A percentile compares a stretch with the other conserved stretches of the same genome.
These are phyloP conservation scores for Pyrrhosoma nymphula DNA, from an alignment of 2,888 invertebrate genomes.

Conservation along the genomic window DNA sequence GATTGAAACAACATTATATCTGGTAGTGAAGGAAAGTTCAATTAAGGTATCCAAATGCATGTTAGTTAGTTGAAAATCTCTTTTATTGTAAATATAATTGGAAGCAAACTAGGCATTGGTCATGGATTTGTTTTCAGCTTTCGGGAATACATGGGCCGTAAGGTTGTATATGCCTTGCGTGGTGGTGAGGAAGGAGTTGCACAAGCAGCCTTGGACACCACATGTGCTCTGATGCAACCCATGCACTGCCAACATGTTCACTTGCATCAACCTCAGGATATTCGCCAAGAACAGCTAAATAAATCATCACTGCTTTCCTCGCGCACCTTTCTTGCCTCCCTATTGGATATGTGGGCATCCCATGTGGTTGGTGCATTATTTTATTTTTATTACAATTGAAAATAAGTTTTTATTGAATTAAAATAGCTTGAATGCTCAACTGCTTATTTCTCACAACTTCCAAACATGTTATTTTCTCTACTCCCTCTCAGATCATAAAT, in stretches of 20 bases:
- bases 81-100: neutral
- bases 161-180: conserved; percentile 94
- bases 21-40: neutral
- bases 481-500: no score
- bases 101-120: neutral
- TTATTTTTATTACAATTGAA: neutral
- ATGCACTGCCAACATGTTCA: conserved; percentile 83
- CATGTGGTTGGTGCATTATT: conserved; percentile 88
- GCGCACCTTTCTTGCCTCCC: conserved; percentile 92
- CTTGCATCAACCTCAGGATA: conserved; percentile 91
- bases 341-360: conserved; percentile 95
- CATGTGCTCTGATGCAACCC: conserved; percentile 98
- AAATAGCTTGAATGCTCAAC: no score
- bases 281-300: conserved; percentile 98
- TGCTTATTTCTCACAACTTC: no score
- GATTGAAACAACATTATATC: no score
- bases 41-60: conserved; percentile 25
- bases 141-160: conserved; percentile 95
- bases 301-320: conserved; percentile 97
- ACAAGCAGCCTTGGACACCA: conserved; percentile 97
- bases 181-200: conserved; percentile 93
- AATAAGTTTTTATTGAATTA: neutral
- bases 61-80: neutral
- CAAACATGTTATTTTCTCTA: no score
- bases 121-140: conserved; percentile 82